phyloP scores from a whole-genome alignment of 2,113 vertebrate species.

The Sphaerodactylus townsendi region DNA sequence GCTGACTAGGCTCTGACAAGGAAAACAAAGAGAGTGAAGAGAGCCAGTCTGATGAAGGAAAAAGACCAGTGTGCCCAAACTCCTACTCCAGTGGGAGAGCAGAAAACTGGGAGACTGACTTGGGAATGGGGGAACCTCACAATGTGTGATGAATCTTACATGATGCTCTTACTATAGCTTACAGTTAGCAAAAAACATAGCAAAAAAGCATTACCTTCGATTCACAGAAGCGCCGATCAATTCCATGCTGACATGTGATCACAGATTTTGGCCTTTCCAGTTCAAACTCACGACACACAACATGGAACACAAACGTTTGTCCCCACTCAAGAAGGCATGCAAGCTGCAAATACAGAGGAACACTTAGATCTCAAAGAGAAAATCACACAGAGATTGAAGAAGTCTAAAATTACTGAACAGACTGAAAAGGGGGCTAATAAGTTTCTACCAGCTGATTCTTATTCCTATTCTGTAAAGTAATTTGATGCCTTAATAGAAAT shows the following conservation, averaged over 20 bases:
- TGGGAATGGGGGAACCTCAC: neutral
- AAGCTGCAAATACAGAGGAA: constrained; percentile 74
- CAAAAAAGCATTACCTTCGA: constrained; percentile 81
- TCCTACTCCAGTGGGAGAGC: no score
- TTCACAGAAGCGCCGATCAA: constrained; percentile 90
- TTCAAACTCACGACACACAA: constrained; percentile 92
- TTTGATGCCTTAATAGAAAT: neutral
- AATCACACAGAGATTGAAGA: neutral
- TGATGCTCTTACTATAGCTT: neutral
- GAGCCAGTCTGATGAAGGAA: no score
- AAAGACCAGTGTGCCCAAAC: no score
- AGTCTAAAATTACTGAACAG: neutral
- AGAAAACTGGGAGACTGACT: no score
- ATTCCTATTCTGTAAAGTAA: neutral
- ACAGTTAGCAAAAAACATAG: neutral
- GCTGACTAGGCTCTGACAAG: no score
- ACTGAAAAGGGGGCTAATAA: neutral
- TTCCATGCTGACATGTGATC: constrained; percentile 92
- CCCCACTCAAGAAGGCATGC: constrained; percentile 90
- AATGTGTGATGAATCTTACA: neutral
- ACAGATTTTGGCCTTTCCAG: constrained; percentile 94
- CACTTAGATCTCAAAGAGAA: neutral
- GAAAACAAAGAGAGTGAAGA: no score
- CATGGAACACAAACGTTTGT: constrained; percentile 92
- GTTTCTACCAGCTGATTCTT: no score